Conservation (phyloP, 2,888 invertebrate species). For the Apantesis nais region DNA sequence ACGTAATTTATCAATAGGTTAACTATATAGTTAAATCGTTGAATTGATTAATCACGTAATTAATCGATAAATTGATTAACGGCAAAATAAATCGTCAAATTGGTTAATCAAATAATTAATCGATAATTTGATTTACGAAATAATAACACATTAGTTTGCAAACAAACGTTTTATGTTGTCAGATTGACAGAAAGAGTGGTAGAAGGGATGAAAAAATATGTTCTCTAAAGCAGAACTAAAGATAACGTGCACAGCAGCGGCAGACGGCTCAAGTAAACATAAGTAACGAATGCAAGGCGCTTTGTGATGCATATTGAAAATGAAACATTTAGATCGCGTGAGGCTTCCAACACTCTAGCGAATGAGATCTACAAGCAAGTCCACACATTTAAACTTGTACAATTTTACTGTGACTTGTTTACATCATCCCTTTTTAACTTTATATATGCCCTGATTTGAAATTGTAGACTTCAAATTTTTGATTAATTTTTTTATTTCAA, state of each 20-base stretch:
- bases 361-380: conserved; percentile 8
- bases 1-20: background rate
- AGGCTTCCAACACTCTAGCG: background rate
- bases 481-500: background rate
- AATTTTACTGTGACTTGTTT: background rate
- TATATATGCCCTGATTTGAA: background rate
- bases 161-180: background rate
- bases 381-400: background rate
- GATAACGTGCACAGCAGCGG: background rate
- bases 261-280: conserved; percentile 9
- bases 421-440: conserved; percentile 6
- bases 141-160: conserved; percentile 5
- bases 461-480: background rate
- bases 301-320: conserved; percentile 44
- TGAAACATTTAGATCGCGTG: conserved; percentile 10
- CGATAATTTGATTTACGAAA: background rate
- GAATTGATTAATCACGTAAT: background rate
- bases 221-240: background rate
- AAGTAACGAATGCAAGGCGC: conserved; percentile 33
- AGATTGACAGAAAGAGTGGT: background rate
- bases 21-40: background rate
- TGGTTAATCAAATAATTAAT: background rate
- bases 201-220: background rate
- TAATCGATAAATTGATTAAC: background rate
- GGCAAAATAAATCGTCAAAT: background rate